These are phyloP conservation scores for Pyrrhosoma nymphula DNA, from an alignment of 2,888 invertebrate species.

Conservation along the genomic window DNA sequence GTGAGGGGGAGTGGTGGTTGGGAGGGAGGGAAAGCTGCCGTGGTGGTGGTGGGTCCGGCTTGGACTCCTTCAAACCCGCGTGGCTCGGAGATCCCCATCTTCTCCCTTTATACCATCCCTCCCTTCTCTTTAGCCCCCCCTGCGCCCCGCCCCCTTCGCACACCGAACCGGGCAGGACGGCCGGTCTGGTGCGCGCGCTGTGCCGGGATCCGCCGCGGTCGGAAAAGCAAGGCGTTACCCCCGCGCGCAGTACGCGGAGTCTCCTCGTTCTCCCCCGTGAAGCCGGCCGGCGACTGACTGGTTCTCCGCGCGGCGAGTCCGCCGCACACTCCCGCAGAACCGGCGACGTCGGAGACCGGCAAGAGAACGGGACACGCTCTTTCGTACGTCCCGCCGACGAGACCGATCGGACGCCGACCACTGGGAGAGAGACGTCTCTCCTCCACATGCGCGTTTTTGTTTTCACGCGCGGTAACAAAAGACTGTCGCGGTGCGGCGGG, in stretches of 20 bases:
- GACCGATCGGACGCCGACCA: neutral
- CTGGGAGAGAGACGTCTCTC: neutral
- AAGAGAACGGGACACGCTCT: neutral
- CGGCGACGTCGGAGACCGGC: neutral
- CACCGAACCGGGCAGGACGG: neutral
- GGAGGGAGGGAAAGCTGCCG: neutral
- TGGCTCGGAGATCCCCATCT: neutral
- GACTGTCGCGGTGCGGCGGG: conserved; percentile 12
- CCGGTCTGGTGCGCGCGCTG: neutral
- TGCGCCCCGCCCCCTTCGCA: neutral
- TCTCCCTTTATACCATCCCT: neutral
- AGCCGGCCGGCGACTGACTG: neutral
- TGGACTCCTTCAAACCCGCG: neutral
- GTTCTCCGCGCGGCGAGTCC: neutral
- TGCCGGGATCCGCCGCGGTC: conserved; percentile 7
- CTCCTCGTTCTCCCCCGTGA: neutral
- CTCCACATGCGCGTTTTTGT: neutral
- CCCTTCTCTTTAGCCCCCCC: neutral
- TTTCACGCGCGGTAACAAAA: neutral
- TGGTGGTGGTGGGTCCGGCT: neutral
- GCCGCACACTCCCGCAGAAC: neutral
- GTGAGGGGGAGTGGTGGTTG: neutral
- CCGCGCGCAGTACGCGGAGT: neutral
- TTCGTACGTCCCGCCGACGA: neutral
- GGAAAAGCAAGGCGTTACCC: neutral